Evolutionary conservation across 2,888 invertebrate species (phyloP), one percentile per base, ranked within the genome.

Genomic region (Zele albiditarsus): DNA sequence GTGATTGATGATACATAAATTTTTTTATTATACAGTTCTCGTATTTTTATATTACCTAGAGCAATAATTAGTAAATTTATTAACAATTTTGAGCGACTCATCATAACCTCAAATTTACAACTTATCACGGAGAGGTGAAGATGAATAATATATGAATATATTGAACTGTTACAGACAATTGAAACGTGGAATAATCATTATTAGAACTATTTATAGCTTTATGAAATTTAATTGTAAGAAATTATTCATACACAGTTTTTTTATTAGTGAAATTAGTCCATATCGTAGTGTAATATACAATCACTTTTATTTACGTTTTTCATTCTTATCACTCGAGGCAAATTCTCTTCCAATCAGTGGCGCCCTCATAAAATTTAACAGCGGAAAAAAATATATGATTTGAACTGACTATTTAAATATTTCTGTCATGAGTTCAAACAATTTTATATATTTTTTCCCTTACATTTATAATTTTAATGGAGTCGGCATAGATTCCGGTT

Each of bases 401-500:
- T 14, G 14, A 49, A 49, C 4, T 14, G 3, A 49, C 3, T 4
- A 49, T n/a, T n/a, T 3, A 49, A 3, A 49, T 49, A 42, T 42
- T 42, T n/a, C n/a, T n/a, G n/a, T 49, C 6, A 49, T 49, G 49
- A 49, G 14, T n/a, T n/a, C n/a, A n/a, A 49, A 49, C 4, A n/a
- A n/a, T n/a, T n/a, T 14, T 14, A 8, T n/a, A 49, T 12, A 42
- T 42, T n/a, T n/a, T n/a, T n/a, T n/a, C n/a, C n/a, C n/a, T 20
- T 3, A 23, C 16, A 33, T 71, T 79, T 77, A 81, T 31, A 82
- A 73, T 25, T 76, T 25, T 4, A 84, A 77, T 68, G 82, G 82
- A 25, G 94, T 92, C 0, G 95, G 94, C 94, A 97, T 94, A 80
- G 91, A 87, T 67, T 90, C 86, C 1, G 87, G 85, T 38, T 76